Evolutionary conservation across 2,797 vertebrate species (phyloP).

Genomic region (Mycteria americana): DNA sequence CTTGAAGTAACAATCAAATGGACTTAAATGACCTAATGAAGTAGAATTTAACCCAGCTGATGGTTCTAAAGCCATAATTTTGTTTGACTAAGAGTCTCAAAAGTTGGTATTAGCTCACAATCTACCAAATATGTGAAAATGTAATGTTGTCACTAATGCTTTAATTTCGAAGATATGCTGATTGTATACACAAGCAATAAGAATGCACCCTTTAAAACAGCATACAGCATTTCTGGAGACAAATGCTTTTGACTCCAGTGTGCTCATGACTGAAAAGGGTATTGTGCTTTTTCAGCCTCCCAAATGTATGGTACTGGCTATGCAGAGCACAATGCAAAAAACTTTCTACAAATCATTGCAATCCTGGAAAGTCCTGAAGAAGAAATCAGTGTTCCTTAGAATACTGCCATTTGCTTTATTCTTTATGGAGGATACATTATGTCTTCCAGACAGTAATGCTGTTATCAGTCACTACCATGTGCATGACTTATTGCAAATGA

Average conservation of each 20-base stretch:
- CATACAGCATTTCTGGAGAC: neutral
- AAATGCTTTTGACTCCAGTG: neutral
- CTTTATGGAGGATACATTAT: neutral
- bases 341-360: neutral
- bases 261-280: rapidly evolving
- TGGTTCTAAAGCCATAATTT: neutral
- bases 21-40: neutral
- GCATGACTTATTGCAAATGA: neutral
- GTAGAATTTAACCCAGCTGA: neutral
- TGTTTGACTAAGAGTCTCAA: neutral
- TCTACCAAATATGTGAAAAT: neutral
- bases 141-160: neutral
- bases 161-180: neutral
- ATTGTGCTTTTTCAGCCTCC: neutral
- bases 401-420: neutral
- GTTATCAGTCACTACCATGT: neutral
- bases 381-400: neutral
- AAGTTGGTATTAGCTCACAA: neutral
- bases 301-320: neutral
- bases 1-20: neutral
- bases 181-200: neutral
- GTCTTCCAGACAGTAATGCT: neutral
- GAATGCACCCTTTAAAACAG: neutral
- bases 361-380: neutral
- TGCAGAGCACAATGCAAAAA: neutral